These are phyloP conservation scores for Diaphora mendica DNA, from an alignment of 2,888 invertebrate genomes.

Conservation along the genomic window DNA sequence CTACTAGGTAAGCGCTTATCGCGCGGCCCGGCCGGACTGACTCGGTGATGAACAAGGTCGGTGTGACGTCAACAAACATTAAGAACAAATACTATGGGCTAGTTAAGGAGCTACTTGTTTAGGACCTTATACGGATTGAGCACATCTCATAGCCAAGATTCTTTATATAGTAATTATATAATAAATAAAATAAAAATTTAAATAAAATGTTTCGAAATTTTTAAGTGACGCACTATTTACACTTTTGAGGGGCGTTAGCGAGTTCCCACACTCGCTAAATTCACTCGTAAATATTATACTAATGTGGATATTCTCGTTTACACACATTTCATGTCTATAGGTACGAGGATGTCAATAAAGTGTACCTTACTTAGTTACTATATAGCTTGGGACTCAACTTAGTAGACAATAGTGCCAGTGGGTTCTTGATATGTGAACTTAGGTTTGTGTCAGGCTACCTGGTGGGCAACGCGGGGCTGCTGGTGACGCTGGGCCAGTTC, in stretches of 20 bases:
- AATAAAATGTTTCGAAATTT: no score
- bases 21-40: conserved; percentile 16
- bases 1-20: conserved; percentile 22
- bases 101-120: no score
- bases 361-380: no score
- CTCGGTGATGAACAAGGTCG: conserved; percentile 21
- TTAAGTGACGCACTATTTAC: no score
- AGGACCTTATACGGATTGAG: background rate
- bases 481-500: conserved; percentile 95
- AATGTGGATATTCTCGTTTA: no score
- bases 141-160: background rate
- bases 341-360: no score
- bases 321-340: no score
- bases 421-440: background rate
- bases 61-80: background rate
- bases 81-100: background rate
- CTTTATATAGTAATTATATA: background rate
- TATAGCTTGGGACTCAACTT: no score
- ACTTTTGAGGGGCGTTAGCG: no score
- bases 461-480: conserved; percentile 97
- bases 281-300: no score
- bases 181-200: background rate
- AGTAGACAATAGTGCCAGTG: no score
- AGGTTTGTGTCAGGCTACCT: conserved; percentile 91
- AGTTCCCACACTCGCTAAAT: no score